These are phyloP conservation scores for Ectemnius continuus DNA, from an alignment of 2,888 invertebrate species.

Conservation along the genomic window DNA sequence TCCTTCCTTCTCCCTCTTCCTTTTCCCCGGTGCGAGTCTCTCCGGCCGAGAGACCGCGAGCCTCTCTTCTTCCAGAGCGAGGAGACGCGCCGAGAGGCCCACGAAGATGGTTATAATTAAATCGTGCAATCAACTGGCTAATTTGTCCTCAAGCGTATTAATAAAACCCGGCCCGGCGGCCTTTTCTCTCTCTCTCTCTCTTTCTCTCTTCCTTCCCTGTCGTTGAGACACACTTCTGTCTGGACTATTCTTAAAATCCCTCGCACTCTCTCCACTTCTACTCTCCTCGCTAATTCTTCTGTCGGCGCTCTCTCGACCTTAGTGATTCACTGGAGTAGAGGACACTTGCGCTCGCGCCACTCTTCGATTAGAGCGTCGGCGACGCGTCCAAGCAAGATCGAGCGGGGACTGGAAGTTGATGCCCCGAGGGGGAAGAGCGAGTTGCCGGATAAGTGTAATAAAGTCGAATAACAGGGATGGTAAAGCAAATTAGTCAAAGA, in stretches of 20 bases:
- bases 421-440: not conserved
- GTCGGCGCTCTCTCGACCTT: constrained; percentile 7
- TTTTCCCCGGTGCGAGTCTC: constrained; percentile 22
- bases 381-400: too few relatives aligned
- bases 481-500: constrained; percentile 61
- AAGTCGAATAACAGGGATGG: constrained; percentile 33
- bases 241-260: constrained; percentile 57
- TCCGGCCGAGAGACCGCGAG: not conserved
- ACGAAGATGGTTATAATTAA: constrained; percentile 72
- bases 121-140: constrained; percentile 75
- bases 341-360: too few relatives aligned
- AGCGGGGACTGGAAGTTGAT: too few relatives aligned
- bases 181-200: constrained; percentile 27
- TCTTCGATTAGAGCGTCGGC: too few relatives aligned
- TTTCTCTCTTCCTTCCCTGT: not conserved
- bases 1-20: constrained; percentile 2
- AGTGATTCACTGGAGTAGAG: too few relatives aligned
- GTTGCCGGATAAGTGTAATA: not conserved
- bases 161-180: constrained; percentile 65
- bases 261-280: constrained; percentile 40
- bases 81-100: constrained; percentile 39
- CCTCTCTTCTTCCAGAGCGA: too few relatives aligned
- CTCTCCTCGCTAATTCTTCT: constrained; percentile 39
- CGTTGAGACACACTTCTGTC: too few relatives aligned
- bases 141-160: constrained; percentile 76